Conservation (phyloP, 2,113 vertebrate genomes). For the Toxotes chatareus region DNA sequence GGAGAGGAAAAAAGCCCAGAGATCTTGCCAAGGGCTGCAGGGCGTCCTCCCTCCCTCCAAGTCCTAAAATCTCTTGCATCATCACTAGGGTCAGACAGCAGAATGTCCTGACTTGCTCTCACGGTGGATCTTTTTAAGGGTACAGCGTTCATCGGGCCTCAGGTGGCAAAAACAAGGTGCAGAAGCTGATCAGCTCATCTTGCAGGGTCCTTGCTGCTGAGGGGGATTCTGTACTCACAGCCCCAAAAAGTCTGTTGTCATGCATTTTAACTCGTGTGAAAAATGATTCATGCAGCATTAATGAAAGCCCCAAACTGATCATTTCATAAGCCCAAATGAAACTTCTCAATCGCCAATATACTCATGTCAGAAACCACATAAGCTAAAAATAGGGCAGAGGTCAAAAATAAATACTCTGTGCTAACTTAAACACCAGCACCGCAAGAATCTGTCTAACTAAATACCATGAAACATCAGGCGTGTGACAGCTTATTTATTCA, state of each 20-base stretch:
- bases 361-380: neutral
- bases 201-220: neutral
- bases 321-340: neutral
- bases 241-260: neutral
- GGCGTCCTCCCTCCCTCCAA: constrained; percentile 6
- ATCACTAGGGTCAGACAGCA: constrained; percentile 19
- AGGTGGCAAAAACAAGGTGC: constrained; percentile 3
- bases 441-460: neutral
- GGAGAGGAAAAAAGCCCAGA: constrained; percentile 40
- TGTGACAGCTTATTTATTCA: neutral
- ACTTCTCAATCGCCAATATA: neutral
- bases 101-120: constrained; percentile 35
- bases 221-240: neutral
- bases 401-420: neutral
- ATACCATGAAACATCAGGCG: neutral
- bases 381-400: neutral
- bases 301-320: neutral
- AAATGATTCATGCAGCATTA: neutral
- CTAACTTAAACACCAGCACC: neutral
- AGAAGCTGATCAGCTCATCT: neutral
- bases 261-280: neutral
- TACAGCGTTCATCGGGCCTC: neutral
- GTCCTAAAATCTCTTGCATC: constrained; percentile 33
- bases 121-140: neutral
- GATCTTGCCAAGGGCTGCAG: constrained; percentile 15